Evolutionary conservation across 2,888 invertebrate species (phyloP).

Genomic region (Adelphocoris suturalis): DNA sequence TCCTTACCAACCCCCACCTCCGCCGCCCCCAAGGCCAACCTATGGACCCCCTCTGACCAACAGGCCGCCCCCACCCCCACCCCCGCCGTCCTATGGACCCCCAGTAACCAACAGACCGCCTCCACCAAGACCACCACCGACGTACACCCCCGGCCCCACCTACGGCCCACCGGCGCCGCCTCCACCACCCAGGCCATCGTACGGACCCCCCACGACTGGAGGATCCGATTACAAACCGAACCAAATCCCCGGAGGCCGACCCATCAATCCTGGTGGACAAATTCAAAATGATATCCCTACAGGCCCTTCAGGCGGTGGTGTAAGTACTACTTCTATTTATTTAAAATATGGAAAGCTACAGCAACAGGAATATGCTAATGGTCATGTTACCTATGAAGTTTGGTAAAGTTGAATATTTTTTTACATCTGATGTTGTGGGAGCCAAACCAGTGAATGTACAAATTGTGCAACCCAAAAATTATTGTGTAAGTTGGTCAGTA

Average conservation of each 20-base stretch:
- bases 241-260: not conserved
- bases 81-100: constrained; percentile 76
- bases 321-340: not conserved
- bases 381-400: too few species aligned
- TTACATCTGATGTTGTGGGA: too few species aligned
- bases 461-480: too few species aligned
- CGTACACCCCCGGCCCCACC: constrained; percentile 76
- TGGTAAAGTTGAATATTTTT: too few species aligned
- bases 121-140: constrained; percentile 76
- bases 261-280: constrained; percentile 40
- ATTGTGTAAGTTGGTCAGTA: too few species aligned
- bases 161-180: constrained; percentile 69
- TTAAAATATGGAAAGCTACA: not conserved
- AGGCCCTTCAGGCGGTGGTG: constrained; percentile 12
- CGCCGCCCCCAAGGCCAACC: constrained; percentile 76
- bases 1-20: constrained; percentile 74
- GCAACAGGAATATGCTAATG: too few species aligned
- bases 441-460: too few species aligned
- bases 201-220: constrained; percentile 70
- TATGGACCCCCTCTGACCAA: constrained; percentile 61
- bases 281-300: constrained; percentile 51
- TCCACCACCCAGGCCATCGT: constrained; percentile 62
- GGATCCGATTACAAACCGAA: constrained; percentile 15
- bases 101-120: constrained; percentile 71
- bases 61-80: constrained; percentile 75